Evolutionary conservation across 2,113 vertebrate species (phyloP).

Genomic region (Ariopsis seemanni): DNA sequence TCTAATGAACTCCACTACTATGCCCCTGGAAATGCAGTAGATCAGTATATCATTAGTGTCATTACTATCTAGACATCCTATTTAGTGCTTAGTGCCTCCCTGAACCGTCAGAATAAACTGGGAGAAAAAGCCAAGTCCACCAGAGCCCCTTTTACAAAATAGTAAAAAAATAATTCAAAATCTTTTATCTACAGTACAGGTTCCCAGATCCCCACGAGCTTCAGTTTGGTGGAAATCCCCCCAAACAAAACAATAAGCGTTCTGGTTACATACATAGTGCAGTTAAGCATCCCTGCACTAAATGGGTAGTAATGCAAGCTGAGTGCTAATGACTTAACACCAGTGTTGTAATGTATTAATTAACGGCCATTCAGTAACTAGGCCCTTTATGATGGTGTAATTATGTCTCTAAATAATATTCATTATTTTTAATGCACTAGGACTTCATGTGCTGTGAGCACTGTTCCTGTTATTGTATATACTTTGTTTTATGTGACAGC

Average conservation of each 20-base stretch:
- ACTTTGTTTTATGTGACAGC: background rate
- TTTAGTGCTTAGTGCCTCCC: background rate
- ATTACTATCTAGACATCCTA: background rate
- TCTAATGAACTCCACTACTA: background rate
- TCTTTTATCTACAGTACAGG: background rate
- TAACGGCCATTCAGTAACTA: background rate
- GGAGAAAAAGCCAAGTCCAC: background rate
- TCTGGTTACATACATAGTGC: background rate
- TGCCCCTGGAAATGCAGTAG: background rate
- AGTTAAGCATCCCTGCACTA: background rate
- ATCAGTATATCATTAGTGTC: constrained; percentile 6
- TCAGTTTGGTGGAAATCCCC: background rate
- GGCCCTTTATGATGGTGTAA: constrained; percentile 10
- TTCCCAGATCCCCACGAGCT: background rate
- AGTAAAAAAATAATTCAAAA: background rate
- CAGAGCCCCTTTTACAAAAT: background rate
- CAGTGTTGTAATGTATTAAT: constrained; percentile 13
- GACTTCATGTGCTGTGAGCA: constrained; percentile 1
- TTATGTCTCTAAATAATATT: constrained; percentile 15
- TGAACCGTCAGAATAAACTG: background rate
- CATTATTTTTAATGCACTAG: constrained; percentile 6
- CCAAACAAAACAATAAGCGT: background rate
- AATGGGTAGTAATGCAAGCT: background rate
- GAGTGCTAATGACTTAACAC: constrained; percentile 13
- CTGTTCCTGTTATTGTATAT: background rate